Conservation (phyloP, 2,797 vertebrate genomes). For the Amblyraja radiata region DNA sequence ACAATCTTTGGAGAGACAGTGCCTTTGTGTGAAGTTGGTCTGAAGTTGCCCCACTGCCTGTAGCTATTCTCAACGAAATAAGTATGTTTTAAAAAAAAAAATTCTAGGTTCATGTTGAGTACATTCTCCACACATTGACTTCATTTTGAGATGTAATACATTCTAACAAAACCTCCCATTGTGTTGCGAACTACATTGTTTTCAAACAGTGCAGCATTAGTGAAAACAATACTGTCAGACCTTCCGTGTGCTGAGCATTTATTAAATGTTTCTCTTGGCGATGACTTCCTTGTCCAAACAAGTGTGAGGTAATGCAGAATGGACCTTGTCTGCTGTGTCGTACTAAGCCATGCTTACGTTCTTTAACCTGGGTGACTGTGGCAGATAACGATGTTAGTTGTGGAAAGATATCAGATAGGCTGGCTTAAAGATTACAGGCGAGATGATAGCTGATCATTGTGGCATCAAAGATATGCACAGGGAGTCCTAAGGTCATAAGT, state of each 20-base stretch:
- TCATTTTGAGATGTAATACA: slow-evolving; percentile 15
- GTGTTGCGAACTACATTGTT: slow-evolving; percentile 36
- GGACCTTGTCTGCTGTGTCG: neutral
- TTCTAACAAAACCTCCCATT: slow-evolving; percentile 38
- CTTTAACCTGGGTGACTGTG: neutral
- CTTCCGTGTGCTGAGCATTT: slow-evolving; percentile 37
- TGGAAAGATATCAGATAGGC: neutral
- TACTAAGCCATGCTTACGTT: neutral
- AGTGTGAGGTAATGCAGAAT: neutral
- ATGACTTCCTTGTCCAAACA: neutral
- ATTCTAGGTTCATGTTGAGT: slow-evolving; percentile 29
- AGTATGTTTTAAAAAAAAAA: neutral
- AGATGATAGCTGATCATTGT: neutral
- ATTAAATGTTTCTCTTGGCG: slow-evolving; percentile 35
- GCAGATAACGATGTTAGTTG: neutral
- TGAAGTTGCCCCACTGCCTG: slow-evolving; percentile 23
- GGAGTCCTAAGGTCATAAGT: neutral
- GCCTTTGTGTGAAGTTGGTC: slow-evolving; percentile 28
- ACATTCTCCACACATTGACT: slow-evolving; percentile 37
- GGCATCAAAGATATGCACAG: neutral
- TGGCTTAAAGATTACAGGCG: neutral
- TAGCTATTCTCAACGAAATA: slow-evolving; percentile 27
- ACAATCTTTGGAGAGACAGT: slow-evolving; percentile 35
- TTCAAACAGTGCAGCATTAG: slow-evolving; percentile 3
- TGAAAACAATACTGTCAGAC: slow-evolving; percentile 30